Evolutionary conservation across 2,888 invertebrate species (phyloP).

Genomic region (Cosmia trapezina): DNA sequence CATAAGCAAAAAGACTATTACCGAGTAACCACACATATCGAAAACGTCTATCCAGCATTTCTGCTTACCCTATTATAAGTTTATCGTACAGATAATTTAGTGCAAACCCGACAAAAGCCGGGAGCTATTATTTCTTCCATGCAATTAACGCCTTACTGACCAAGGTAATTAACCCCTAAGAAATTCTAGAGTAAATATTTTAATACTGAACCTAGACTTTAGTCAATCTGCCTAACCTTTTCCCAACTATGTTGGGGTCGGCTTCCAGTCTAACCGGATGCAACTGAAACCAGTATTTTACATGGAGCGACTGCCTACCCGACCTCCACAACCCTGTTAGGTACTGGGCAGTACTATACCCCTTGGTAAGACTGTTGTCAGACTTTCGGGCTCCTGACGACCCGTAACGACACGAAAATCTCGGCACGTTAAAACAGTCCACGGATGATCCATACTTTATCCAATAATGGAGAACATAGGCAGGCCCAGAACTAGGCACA

Average conservation of each 20-base stretch:
- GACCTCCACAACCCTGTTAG: too few species aligned
- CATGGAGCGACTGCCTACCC: too few species aligned
- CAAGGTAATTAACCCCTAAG: neutral
- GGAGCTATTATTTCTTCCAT: constrained; percentile 16
- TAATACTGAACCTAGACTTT: too few species aligned
- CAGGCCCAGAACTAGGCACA: constrained; percentile 21
- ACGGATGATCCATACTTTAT: constrained; percentile 31
- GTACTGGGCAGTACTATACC: too few species aligned
- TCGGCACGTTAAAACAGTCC: neutral
- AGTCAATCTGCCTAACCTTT: too few species aligned
- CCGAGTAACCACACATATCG: neutral
- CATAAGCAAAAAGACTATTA: neutral
- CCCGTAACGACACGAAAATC: too few species aligned
- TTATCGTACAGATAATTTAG: neutral
- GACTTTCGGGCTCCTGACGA: too few species aligned
- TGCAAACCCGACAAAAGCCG: neutral
- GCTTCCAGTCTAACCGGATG: too few species aligned
- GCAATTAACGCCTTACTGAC: constrained; percentile 2
- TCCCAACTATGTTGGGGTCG: too few species aligned
- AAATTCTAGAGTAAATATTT: too few species aligned
- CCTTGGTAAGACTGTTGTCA: too few species aligned
- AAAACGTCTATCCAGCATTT: neutral
- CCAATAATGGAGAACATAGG: constrained; percentile 10
- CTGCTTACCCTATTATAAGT: neutral
- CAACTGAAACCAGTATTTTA: too few species aligned